Conservation (phyloP, 2,888 invertebrate species). For the Strigamia transsilvanica region DNA sequence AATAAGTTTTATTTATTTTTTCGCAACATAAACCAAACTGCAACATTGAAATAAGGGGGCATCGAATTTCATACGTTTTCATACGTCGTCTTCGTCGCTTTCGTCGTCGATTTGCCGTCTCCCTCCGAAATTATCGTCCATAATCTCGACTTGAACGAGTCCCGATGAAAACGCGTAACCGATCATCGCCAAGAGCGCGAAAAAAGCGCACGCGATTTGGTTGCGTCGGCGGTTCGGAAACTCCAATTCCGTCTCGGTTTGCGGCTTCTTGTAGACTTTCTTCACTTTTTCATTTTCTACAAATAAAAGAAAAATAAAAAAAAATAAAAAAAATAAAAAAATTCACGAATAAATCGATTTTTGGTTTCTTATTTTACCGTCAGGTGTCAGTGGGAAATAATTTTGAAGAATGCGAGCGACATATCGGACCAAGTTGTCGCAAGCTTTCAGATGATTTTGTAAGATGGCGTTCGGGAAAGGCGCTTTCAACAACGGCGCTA, state of each 20-base stretch:
- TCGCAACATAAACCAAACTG: neutral
- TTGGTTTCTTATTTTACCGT: no score
- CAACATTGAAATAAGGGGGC: neutral
- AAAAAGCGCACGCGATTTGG: conserved; percentile 73
- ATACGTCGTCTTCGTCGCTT: neutral
- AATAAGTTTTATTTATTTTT: no score
- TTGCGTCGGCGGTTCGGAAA: conserved; percentile 75
- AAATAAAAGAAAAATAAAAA: neutral
- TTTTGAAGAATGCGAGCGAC: no score
- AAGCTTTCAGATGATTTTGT: no score
- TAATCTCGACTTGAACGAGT: conserved; percentile 11
- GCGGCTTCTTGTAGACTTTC: neutral
- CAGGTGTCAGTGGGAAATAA: no score
- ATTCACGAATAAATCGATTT: no score
- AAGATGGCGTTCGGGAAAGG: no score
- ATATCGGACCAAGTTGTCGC: no score
- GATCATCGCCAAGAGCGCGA: conserved; percentile 76
- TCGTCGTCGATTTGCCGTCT: neutral
- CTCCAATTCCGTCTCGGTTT: conserved; percentile 62
- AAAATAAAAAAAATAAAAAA: no score
- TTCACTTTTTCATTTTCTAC: neutral
- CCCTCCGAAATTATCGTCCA: neutral
- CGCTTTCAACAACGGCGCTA: no score
- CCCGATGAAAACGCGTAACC: conserved; percentile 70
- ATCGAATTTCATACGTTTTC: neutral